Base-by-base conservation (phyloP, 2,888 invertebrate genomes). In the Serripes groenlandicus region DNA sequence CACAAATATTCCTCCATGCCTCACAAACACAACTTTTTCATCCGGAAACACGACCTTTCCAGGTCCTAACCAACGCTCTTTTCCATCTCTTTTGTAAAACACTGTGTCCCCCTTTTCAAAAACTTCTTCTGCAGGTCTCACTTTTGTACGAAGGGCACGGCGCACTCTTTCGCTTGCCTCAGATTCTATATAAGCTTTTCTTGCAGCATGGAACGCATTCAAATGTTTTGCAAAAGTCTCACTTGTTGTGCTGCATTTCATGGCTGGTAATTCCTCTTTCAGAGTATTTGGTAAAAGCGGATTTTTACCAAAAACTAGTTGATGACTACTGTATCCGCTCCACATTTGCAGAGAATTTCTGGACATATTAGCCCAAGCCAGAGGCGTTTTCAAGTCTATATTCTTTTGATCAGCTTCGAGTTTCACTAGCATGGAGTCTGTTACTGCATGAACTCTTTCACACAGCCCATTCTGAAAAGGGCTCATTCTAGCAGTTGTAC, bases 91-190 rank as follows among this genome's bases (percentile, higher is more conserved):
- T 58, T 88, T 89, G 70, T 89, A 87, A 58, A 74, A 89, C 1
- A 90, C 89, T 4, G 18, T 2, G 26, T 89, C 89, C n/a, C 88
- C 87, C 72, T 86, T 71, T 30, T 79, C 78, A 86, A 66, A 89
- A 1, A 66, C 54, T 69, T 88, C 79, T 77, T 88, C 88, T 35
- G 87, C 54, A 52, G 85, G 81, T 69, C 88, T 76, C 0, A 88
- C 72, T 64, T 85, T 88, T 0, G n/a, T n/a, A n/a, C n/a, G n/a
- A n/a, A 89, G 56, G 2, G 89, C 87, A 73, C 88, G 49, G 26
- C 81, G 56, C 7, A 88, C 81, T 35, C 86, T 76, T 54, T 88
- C 89, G 76, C 75, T 69, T 26, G 85, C 62, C 58, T 90, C 88
- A 35, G 86, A 68, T 42, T 83, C 35, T 28, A 86, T 86, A 56